Conservation (phyloP, 2,888 invertebrate genomes). For the Sipunculus nudus region DNA sequence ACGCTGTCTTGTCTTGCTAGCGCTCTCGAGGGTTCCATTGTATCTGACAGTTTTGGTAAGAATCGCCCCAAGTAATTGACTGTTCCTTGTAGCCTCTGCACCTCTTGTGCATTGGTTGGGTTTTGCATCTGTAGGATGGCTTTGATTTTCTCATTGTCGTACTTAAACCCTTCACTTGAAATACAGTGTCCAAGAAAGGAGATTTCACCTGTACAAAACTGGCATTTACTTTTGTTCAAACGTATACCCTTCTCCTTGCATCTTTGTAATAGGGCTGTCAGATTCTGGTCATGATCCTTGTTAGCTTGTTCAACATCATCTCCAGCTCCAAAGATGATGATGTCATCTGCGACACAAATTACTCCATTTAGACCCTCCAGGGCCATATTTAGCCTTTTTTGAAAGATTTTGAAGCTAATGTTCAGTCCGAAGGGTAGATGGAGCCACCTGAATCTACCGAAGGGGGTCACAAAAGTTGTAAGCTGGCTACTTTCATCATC, state of each 20-base stretch:
- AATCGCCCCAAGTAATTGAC: slow-evolving; percentile 23
- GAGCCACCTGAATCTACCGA: slow-evolving; percentile 34
- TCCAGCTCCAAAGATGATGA: slow-evolving; percentile 26
- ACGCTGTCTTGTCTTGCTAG: too few relatives aligned
- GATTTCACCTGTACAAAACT: slow-evolving; percentile 8
- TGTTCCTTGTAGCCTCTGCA: slow-evolving; percentile 35
- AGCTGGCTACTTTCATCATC: slow-evolving; percentile 32
- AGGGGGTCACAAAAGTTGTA: slow-evolving; percentile 29
- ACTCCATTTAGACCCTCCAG: slow-evolving; percentile 32
- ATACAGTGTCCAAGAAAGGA: slow-evolving; percentile 32
- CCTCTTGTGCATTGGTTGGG: slow-evolving; percentile 23
- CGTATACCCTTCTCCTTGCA: slow-evolving; percentile 27
- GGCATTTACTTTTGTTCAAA: slow-evolving; percentile 29
- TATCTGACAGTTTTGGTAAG: slow-evolving; percentile 27
- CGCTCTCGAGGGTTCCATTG: slow-evolving; percentile 21
- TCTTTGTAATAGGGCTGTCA: slow-evolving; percentile 15
- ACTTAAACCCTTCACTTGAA: slow-evolving; percentile 23
- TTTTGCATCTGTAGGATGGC: slow-evolving; percentile 29
- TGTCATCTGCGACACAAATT: slow-evolving; percentile 33
- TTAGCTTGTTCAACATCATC: too few relatives aligned
- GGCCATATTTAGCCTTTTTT: slow-evolving; percentile 26
- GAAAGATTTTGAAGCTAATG: slow-evolving; percentile 35
- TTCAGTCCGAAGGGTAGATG: slow-evolving; percentile 34
- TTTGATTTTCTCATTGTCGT: slow-evolving; percentile 30
- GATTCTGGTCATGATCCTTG: slow-evolving; percentile 30